Conservation (phyloP, 2,888 invertebrate genomes). For the Deilephila elpenor region DNA sequence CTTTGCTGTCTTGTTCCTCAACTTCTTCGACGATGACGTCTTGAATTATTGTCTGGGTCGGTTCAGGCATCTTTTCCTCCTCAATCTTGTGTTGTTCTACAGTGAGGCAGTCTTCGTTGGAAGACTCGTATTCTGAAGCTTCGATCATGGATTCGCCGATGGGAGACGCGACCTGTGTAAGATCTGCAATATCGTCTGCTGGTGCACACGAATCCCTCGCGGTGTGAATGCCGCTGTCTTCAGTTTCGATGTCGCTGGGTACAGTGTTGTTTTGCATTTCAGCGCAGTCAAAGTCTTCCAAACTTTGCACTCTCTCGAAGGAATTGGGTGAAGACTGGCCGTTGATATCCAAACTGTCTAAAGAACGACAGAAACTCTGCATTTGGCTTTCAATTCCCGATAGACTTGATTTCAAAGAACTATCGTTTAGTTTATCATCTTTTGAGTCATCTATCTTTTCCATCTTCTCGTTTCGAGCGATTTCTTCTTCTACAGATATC, state of each 20-base stretch:
- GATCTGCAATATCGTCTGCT: slow-evolving; percentile 89
- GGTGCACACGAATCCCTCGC: slow-evolving; percentile 91
- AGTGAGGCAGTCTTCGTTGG: slow-evolving; percentile 70
- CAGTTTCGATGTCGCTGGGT: slow-evolving; percentile 87
- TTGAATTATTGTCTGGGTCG: slow-evolving; percentile 60
- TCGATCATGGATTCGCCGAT: slow-evolving; percentile 76
- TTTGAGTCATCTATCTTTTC: slow-evolving; percentile 58
- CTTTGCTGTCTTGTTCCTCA: slow-evolving; percentile 71
- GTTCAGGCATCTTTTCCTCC: slow-evolving; percentile 56
- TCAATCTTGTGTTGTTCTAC: slow-evolving; percentile 67
- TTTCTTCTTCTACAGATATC: slow-evolving; percentile 72
- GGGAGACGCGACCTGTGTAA: slow-evolving; percentile 78
- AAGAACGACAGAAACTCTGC: slow-evolving; percentile 86
- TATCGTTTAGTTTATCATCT: slow-evolving; percentile 63
- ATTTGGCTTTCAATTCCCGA: slow-evolving; percentile 83
- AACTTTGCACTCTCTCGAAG: slow-evolving; percentile 87
- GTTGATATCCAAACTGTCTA: slow-evolving; percentile 87
- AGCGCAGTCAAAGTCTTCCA: slow-evolving; percentile 86
- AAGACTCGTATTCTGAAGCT: slow-evolving; percentile 77
- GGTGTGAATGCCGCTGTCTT: slow-evolving; percentile 92
- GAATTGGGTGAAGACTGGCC: slow-evolving; percentile 81
- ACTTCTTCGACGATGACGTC: slow-evolving; percentile 78
- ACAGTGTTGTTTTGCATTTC: slow-evolving; percentile 85
- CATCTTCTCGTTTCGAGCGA: slow-evolving; percentile 58
- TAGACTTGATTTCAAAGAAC: slow-evolving; percentile 68